Conservation (phyloP, 2,113 vertebrate genomes). For the Otocyon megalotis region DNA sequence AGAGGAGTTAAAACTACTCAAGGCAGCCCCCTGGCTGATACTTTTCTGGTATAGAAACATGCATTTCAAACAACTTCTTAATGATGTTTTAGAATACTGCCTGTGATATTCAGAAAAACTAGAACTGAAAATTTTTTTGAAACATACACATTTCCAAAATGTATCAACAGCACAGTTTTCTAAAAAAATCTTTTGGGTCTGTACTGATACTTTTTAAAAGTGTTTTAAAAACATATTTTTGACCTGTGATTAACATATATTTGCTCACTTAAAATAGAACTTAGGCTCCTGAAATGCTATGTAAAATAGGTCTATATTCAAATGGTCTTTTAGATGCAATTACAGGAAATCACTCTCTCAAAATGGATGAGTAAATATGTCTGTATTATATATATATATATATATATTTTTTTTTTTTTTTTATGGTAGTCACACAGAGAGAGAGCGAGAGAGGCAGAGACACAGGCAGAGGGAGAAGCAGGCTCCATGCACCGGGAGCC, state of each 20-base stretch:
- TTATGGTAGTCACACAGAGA: no score
- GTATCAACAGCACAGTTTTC: neutral
- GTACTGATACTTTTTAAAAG: neutral
- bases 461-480: no score
- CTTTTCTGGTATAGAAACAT: neutral
- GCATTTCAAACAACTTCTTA: constrained; percentile 42
- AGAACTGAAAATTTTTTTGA: constrained; percentile 51
- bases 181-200: constrained; percentile 10
- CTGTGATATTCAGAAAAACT: constrained; percentile 23
- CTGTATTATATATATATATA: no score
- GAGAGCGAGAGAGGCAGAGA: no score
- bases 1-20: constrained; percentile 18
- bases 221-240: neutral
- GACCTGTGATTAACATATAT: neutral
- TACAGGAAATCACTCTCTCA: neutral
- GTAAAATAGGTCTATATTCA: neutral
- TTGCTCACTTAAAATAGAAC: neutral
- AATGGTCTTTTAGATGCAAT: constrained; percentile 2
- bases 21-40: neutral
- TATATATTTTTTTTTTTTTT: no score
- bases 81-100: constrained; percentile 6
- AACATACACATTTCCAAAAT: neutral
- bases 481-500: no score
- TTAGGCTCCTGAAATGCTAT: neutral
- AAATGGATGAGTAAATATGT: neutral